Conservation (phyloP, 1,140 invertebrate genomes). For the Scaptodrosophila lebanonensis region DNA sequence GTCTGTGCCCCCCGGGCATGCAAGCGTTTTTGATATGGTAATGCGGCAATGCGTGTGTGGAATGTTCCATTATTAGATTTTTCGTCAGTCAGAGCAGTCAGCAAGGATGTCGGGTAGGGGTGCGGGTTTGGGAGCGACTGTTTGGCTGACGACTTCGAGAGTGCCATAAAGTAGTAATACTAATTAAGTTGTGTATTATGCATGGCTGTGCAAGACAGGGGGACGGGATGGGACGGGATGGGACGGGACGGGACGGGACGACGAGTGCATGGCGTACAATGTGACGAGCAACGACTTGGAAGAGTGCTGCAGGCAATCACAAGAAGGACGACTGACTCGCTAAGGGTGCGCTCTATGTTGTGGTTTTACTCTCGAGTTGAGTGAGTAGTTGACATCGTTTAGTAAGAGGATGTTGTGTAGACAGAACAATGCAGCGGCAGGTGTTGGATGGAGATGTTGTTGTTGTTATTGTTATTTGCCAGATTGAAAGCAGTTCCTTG, state of each 20-base stretch:
- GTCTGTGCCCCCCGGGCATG: slow-evolving; percentile 44
- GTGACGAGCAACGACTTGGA: too few relatives aligned
- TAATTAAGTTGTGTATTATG: slow-evolving; percentile 75
- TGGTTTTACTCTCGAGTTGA: slow-evolving; percentile 40
- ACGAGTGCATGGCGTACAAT: too few relatives aligned
- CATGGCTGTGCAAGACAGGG: slow-evolving; percentile 42
- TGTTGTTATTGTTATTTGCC: slow-evolving; percentile 26
- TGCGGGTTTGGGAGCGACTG: not conserved
- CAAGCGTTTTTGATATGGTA: slow-evolving; percentile 66
- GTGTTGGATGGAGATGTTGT: slow-evolving; percentile 29
- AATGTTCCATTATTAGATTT: slow-evolving; percentile 68
- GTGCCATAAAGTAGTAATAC: slow-evolving; percentile 73
- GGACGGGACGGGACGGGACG: too few relatives aligned
- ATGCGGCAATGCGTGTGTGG: slow-evolving; percentile 69
- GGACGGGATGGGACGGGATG: slow-evolving; percentile 6
- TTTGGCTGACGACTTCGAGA: slow-evolving; percentile 33
- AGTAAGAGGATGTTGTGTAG: slow-evolving; percentile 25
- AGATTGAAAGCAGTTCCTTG: not conserved
- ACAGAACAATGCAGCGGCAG: slow-evolving; percentile 11
- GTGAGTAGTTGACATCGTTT: slow-evolving; percentile 64
- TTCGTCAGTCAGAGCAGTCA: not conserved
- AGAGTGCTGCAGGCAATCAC: slow-evolving; percentile 7
- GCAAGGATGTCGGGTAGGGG: not conserved
- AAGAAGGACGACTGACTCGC: not conserved
- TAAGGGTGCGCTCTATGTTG: slow-evolving; percentile 1